A percentile compares a stretch with the other conserved stretches of the same genome.
phyloP scores from a whole-genome alignment of 2,888 invertebrate species.

The Tiliacea citrago region DNA sequence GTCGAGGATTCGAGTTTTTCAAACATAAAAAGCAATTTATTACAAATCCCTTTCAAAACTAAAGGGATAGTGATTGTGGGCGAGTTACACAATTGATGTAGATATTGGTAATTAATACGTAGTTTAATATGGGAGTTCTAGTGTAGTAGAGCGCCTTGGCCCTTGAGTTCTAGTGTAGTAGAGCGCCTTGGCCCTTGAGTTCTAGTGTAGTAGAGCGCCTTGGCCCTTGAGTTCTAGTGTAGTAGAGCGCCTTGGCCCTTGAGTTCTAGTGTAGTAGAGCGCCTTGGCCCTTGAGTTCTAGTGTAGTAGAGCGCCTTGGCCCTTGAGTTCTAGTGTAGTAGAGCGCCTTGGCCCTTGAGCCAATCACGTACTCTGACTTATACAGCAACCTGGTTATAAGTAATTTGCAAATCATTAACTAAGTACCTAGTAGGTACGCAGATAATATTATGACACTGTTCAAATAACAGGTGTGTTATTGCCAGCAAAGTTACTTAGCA shows the following conservation, averaged over 20 bases:
- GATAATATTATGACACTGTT: background rate
- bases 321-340: too few relatives aligned
- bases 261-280: too few relatives aligned
- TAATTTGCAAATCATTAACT: conserved; percentile 10
- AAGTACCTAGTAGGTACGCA: background rate
- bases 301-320: conserved; percentile 18
- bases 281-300: conserved; percentile 16
- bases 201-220: too few relatives aligned
- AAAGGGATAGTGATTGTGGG: too few relatives aligned
- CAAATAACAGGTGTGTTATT: conserved; percentile 7
- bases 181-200: conserved; percentile 13
- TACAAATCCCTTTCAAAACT: background rate
- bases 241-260: conserved; percentile 12
- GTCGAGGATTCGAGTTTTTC: background rate
- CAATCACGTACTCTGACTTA: background rate
- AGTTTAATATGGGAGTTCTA: background rate
- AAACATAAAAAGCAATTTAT: background rate
- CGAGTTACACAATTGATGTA: background rate
- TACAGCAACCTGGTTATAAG: conserved; percentile 25
- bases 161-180: too few relatives aligned
- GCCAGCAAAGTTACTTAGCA: background rate
- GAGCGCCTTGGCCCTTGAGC: conserved; percentile 11
- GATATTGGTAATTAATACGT: too few relatives aligned
- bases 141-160: conserved; percentile 2
- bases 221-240: conserved; percentile 14